Conservation (phyloP, 2,113 vertebrate genomes). For the Danionella cerebrum region DNA sequence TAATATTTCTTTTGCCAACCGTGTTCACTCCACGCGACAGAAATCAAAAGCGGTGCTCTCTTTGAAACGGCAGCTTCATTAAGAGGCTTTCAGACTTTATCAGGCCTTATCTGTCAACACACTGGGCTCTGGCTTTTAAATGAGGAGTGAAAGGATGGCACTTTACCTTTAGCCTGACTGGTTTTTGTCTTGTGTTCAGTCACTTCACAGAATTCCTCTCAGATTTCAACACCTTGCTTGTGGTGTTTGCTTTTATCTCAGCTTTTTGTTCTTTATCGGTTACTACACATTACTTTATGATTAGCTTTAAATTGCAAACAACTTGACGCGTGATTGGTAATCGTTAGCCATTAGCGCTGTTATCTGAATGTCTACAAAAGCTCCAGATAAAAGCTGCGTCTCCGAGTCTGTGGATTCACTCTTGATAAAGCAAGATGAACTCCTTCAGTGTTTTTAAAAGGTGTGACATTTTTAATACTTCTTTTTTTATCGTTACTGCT, state of each 20-base stretch:
- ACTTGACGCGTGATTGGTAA: background rate
- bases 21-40: constrained; percentile 37
- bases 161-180: constrained; percentile 39
- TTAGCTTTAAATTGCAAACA: constrained; percentile 15
- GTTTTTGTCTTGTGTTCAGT: constrained; percentile 13
- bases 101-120: constrained; percentile 54
- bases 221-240: constrained; percentile 36
- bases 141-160: constrained; percentile 6
- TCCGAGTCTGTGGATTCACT: background rate
- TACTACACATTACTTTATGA: background rate
- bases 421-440: background rate
- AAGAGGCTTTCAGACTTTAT: constrained; percentile 74
- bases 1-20: constrained; percentile 53
- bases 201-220: constrained; percentile 23
- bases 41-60: constrained; percentile 51
- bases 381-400: background rate
- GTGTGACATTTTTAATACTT: too few species aligned
- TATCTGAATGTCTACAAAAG: constrained; percentile 13
- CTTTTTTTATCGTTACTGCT: background rate
- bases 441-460: background rate
- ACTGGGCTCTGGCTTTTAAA: constrained; percentile 26
- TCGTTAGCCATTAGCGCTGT: background rate
- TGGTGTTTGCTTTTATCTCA: background rate
- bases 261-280: constrained; percentile 31
- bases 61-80: constrained; percentile 44